These are phyloP conservation scores for Dufourea novaeangliae DNA, from an alignment of 1,140 invertebrate species.

Conservation along the genomic window DNA sequence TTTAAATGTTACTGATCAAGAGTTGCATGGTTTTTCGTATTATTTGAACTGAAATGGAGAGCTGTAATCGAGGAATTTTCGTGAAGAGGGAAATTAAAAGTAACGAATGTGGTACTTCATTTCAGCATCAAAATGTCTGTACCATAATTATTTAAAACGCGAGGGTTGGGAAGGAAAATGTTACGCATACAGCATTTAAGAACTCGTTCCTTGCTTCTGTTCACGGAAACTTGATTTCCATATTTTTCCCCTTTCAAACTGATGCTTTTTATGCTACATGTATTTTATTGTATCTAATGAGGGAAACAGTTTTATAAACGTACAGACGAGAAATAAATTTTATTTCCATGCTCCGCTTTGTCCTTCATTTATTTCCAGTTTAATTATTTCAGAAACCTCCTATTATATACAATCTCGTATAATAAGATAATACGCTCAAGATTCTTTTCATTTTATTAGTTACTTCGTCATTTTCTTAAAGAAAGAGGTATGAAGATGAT, in stretches of 20 bases:
- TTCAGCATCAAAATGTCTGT: not conserved
- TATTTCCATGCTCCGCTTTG: too few species aligned
- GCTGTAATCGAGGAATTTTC: slow-evolving; percentile 2
- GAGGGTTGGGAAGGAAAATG: not conserved
- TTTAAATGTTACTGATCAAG: too few species aligned
- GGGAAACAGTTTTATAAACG: too few species aligned
- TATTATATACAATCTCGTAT: too few species aligned
- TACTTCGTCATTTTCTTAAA: too few species aligned
- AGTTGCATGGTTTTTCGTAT: too few species aligned
- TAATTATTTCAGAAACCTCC: too few species aligned
- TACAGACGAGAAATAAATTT: too few species aligned
- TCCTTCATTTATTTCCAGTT: too few species aligned
- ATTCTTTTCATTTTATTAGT: too few species aligned
- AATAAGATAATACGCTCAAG: too few species aligned
- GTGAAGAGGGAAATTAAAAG: not conserved
- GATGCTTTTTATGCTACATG: not conserved
- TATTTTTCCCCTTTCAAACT: not conserved
- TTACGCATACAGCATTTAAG: not conserved
- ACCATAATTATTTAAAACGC: not conserved
- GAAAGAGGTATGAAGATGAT: too few species aligned
- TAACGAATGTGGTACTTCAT: not conserved
- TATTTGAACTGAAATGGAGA: slow-evolving; percentile 4
- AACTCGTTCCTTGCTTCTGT: not conserved
- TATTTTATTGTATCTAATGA: not conserved
- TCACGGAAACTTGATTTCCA: not conserved